These are phyloP conservation scores for Nasonia longicornis DNA, from an alignment of 1,140 invertebrate genomes.

Conservation along the genomic window DNA sequence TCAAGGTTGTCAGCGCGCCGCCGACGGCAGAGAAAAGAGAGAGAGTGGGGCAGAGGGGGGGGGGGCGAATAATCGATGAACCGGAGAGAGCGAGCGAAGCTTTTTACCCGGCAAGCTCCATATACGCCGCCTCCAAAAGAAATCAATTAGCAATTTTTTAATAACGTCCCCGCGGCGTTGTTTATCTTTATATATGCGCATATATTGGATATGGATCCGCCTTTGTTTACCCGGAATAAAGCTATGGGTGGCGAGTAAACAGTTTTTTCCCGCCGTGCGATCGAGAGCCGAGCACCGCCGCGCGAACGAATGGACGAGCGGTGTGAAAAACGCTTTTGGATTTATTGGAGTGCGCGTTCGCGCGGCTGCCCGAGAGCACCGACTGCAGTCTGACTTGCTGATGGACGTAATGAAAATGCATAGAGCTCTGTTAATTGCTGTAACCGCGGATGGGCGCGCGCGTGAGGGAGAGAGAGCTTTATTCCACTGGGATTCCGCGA, in stretches of 20 bases:
- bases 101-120: not conserved
- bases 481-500: too few species aligned
- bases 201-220: not conserved
- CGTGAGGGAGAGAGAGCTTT: too few species aligned
- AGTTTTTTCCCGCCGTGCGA: not conserved
- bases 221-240: slow-evolving; percentile 27
- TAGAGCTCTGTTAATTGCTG: slow-evolving; percentile 12
- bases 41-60: not conserved
- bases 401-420: slow-evolving; percentile 24
- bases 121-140: not conserved
- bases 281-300: not conserved
- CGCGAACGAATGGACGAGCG: not conserved
- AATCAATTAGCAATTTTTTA: slow-evolving; percentile 37
- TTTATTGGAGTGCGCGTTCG: not conserved
- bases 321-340: slow-evolving; percentile 17
- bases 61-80: slow-evolving; percentile 36
- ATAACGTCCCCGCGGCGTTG: not conserved
- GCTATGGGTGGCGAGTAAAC: not conserved
- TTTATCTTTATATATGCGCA: not conserved
- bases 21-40: not conserved
- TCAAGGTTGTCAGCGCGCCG: slow-evolving; percentile 35
- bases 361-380: too few species aligned
- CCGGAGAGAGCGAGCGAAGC: not conserved
- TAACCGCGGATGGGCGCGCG: not conserved
- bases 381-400: not conserved